These are phyloP conservation scores for Ceraclea dissimilis DNA, from an alignment of 2,888 invertebrate genomes.

Conservation along the genomic window DNA sequence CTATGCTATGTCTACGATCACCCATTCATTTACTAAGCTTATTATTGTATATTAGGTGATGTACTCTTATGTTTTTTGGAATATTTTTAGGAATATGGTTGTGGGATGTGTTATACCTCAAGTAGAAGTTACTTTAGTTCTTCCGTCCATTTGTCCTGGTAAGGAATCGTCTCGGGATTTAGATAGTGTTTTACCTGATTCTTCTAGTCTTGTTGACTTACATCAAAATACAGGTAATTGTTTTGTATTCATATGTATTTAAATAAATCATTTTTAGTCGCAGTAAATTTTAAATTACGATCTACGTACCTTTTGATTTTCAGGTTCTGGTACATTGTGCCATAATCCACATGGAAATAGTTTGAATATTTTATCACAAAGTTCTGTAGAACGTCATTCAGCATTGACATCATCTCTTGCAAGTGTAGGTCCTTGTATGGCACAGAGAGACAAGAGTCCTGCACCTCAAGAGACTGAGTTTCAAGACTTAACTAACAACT, in stretches of 20 bases:
- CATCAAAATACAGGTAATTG: conserved; percentile 53
- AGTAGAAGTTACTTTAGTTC: conserved; percentile 79
- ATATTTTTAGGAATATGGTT: conserved; percentile 50
- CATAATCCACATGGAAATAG: conserved; percentile 25
- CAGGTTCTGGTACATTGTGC: conserved; percentile 26
- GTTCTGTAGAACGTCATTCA: conserved; percentile 22
- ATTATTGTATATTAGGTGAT: too few relatives aligned
- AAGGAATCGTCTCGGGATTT: conserved; percentile 82
- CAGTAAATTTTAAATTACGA: not conserved
- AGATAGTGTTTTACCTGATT: conserved; percentile 79
- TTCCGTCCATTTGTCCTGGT: conserved; percentile 75
- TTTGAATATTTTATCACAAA: conserved; percentile 21
- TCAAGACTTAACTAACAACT: not conserved
- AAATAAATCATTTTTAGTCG: not conserved
- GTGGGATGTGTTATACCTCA: conserved; percentile 78
- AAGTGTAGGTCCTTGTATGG: not conserved
- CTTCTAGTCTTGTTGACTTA: conserved; percentile 76
- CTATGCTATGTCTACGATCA: too few relatives aligned
- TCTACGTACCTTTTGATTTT: not conserved
- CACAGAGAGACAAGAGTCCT: not conserved
- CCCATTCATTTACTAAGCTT: too few relatives aligned
- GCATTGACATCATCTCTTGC: conserved; percentile 18
- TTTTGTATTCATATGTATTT: too few relatives aligned
- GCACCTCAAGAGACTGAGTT: not conserved
- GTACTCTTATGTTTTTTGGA: too few relatives aligned